These are phyloP conservation scores for Lepidostoma basale DNA, from an alignment of 1,140 invertebrate genomes.

Conservation along the genomic window DNA sequence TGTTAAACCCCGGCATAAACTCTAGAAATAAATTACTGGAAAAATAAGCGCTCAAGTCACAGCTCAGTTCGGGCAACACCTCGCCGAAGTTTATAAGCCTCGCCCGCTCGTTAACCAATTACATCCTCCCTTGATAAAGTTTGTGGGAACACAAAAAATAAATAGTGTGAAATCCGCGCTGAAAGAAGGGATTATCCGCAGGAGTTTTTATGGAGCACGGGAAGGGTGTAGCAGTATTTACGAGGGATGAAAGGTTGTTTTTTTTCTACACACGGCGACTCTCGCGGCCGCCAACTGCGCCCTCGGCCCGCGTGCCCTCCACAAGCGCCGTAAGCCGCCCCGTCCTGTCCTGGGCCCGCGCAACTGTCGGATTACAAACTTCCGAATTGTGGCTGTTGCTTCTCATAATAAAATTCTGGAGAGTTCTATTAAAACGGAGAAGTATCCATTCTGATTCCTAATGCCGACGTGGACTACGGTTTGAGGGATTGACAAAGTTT, in stretches of 20 bases:
- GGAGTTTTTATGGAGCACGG: slow-evolving; percentile 13
- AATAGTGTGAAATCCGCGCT: slow-evolving; percentile 35
- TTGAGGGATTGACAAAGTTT: no score
- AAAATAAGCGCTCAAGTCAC: slow-evolving; percentile 34
- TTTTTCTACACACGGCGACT: slow-evolving; percentile 8
- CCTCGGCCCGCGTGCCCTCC: no score
- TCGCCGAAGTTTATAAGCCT: slow-evolving; percentile 40
- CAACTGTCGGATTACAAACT: slow-evolving; percentile 11
- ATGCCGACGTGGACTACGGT: no score
- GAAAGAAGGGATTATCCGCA: slow-evolving; percentile 39
- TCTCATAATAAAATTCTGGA: background rate
- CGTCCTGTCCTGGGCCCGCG: background rate
- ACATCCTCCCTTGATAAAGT: slow-evolving; percentile 37
- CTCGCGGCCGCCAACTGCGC: no score
- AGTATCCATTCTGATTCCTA: no score
- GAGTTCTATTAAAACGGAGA: background rate
- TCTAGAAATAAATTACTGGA: slow-evolving; percentile 32
- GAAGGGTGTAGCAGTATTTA: slow-evolving; percentile 28
- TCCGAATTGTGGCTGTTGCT: slow-evolving; percentile 13
- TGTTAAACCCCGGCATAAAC: slow-evolving; percentile 23
- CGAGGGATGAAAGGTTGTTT: slow-evolving; percentile 18
- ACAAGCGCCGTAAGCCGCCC: no score
- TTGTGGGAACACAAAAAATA: slow-evolving; percentile 37
- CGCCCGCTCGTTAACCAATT: slow-evolving; percentile 43
- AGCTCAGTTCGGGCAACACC: slow-evolving; percentile 8